Percentiles rank a stretch among this genome's conserved stretches.
Evolutionary conservation across 1,140 invertebrate species (phyloP).

Genomic region (Dendrolimus kikuchii): DNA sequence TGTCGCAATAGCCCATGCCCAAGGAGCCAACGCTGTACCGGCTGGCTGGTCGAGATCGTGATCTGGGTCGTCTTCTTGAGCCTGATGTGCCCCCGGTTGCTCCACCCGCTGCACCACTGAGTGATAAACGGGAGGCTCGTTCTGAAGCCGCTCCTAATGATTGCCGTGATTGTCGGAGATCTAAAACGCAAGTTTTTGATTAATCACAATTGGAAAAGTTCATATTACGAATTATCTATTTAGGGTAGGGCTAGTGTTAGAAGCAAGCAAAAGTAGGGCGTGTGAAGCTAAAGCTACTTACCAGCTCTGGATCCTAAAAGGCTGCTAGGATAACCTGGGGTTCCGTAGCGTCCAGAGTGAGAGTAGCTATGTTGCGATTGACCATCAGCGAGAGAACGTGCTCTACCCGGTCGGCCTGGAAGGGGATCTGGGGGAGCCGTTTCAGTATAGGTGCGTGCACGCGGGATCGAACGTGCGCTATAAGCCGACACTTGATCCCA

Average conservation of each 20-base stretch:
- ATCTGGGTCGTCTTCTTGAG: constrained; percentile 78
- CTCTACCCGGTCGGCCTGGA: constrained; percentile 76
- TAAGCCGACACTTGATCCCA: constrained; percentile 96
- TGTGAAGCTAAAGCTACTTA: constrained; percentile 42
- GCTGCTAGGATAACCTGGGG: constrained; percentile 80
- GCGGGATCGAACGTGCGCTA: constrained; percentile 90
- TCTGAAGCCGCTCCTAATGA: constrained; percentile 86
- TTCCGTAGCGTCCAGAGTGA: constrained; percentile 83
- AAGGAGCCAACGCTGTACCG: constrained; percentile 78
- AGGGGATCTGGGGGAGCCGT: constrained; percentile 72
- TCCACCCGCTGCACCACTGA: constrained; percentile 75
- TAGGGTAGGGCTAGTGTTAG: not conserved
- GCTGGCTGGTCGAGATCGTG: constrained; percentile 75
- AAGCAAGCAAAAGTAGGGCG: constrained; percentile 7
- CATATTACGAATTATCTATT: too few relatives aligned
- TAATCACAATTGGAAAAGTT: too few relatives aligned
- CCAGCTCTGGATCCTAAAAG: constrained; percentile 85
- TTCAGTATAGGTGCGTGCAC: constrained; percentile 85
- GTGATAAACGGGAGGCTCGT: constrained; percentile 80
- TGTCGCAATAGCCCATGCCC: constrained; percentile 87
- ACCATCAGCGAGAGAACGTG: constrained; percentile 84
- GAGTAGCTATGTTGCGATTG: constrained; percentile 90
- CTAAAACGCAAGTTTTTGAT: constrained; percentile 59
- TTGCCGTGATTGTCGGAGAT: constrained; percentile 86
- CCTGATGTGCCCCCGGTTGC: constrained; percentile 74